Evolutionary conservation across 1,140 invertebrate genomes (phyloP).

Genomic region (Drosophila rufa): DNA sequence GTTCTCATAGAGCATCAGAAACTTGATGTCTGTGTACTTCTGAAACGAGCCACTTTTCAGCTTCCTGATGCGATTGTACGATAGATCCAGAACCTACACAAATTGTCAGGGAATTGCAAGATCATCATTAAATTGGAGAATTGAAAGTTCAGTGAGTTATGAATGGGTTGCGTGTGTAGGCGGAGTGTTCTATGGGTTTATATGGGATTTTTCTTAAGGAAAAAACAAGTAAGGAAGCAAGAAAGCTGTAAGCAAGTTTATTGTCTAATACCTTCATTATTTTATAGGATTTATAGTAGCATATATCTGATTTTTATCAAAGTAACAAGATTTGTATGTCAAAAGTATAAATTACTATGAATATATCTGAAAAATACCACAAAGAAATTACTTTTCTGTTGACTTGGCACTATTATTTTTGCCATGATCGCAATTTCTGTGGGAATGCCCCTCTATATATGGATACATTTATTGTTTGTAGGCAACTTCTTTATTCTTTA

Average conservation of each 20-base stretch:
- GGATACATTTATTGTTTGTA: slow-evolving; percentile 30
- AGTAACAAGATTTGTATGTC: no score
- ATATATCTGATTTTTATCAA: no score
- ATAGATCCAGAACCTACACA: slow-evolving; percentile 88
- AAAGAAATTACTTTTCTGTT: background rate
- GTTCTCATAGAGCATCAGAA: slow-evolving; percentile 88
- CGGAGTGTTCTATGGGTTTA: background rate
- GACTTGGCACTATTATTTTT: background rate
- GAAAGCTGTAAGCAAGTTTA: no score
- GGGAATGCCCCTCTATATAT: slow-evolving; percentile 14
- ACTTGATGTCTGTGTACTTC: slow-evolving; percentile 86
- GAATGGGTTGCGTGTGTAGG: slow-evolving; percentile 15
- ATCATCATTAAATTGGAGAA: slow-evolving; percentile 39
- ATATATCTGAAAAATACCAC: background rate
- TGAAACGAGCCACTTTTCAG: slow-evolving; percentile 86
- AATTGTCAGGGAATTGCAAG: slow-evolving; percentile 33
- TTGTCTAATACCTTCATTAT: no score
- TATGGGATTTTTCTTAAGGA: background rate
- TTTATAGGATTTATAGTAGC: no score
- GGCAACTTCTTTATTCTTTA: slow-evolving; percentile 78
- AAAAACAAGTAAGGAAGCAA: background rate
- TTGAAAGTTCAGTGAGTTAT: slow-evolving; percentile 5
- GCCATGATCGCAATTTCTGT: slow-evolving; percentile 3
- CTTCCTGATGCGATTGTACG: slow-evolving; percentile 88
- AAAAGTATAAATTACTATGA: no score